phyloP scores from a whole-genome alignment of 2,888 invertebrate genomes.

The Callinectes sapidus region DNA sequence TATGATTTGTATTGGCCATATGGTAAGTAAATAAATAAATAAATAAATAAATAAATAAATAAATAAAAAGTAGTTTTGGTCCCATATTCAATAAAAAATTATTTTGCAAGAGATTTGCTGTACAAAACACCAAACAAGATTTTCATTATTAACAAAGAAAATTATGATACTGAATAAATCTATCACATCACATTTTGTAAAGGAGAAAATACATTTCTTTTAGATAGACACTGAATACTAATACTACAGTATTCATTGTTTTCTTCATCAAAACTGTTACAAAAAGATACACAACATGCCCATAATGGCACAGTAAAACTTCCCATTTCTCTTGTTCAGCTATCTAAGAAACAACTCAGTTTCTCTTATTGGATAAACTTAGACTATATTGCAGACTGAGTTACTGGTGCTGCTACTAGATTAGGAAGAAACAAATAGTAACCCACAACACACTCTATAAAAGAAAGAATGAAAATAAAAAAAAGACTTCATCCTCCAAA shows the following conservation, averaged over 20 bases:
- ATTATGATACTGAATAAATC: not conserved
- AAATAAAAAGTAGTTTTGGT: not conserved
- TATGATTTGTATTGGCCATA: not conserved
- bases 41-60: no score
- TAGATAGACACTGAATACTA: not conserved
- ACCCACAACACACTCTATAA: not conserved
- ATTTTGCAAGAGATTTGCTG: not conserved
- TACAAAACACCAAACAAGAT: not conserved
- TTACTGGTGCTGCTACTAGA: not conserved
- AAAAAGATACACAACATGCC: not conserved
- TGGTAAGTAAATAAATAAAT: not conserved
- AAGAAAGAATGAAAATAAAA: not conserved
- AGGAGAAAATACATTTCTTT: conserved; percentile 24
- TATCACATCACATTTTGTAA: conserved; percentile 20
- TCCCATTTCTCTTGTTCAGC: not conserved
- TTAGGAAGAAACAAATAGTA: not conserved
- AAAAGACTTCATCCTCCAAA: not conserved
- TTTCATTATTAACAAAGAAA: not conserved
- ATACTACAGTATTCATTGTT: not conserved
- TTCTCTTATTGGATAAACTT: not conserved
- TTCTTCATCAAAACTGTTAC: not conserved
- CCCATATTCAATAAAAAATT: not conserved
- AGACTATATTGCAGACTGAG: not conserved
- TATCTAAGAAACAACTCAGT: not conserved
- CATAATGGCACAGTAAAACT: not conserved